Evolutionary conservation across 2,888 invertebrate species (phyloP), one percentile per base, ranked within the genome.

Genomic region (Diplazon laetatorius): DNA sequence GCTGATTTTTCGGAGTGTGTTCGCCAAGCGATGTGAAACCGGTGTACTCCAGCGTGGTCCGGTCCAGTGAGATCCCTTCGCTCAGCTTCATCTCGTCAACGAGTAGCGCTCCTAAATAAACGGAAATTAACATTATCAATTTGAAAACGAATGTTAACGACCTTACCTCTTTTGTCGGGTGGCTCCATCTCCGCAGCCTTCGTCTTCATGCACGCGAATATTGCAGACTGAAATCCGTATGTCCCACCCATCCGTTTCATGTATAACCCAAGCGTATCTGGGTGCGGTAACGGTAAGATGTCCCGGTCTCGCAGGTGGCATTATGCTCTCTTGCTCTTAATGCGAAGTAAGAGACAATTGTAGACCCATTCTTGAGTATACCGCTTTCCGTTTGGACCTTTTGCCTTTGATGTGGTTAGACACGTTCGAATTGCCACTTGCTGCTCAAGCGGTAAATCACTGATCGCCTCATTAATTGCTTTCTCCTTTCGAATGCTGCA

Each of bases 71-170:
- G 8, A 84, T 48, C 16, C 22, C 71, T 78, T 83, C 80, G 20
- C 68, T 76, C 8, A 85, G 37, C 70, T 82, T 82, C 70, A 85
- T 84, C 70, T 86, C 86, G 74, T 85, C 85, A 1, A 82, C 57
- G 35, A 83, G 5, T 16, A 63, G 48, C 12, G 30, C n/a, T 9
- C 63, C 63, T 63, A 6, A 30, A 30, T 30, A 30, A 30, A 6
- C 30, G 6, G 4, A n/a, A 59, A n/a, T 83, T 6, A 12, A 12
- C n/a, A 42, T 10, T 42, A 42, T 12, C 10, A 10, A 42, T 12
- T 12, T 10, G 42, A 5, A 6, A 30, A 30, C 30, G 30, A 6
- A 30, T 30, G 30, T 30, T 30, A 30, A 2, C 30, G 6, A 30
- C 2, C 50, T 42, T 50, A 25, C 82, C 82, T 72, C 60, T 39